These are phyloP conservation scores for Calosoma granatense DNA, from an alignment of 1,140 invertebrate species.

Conservation along the genomic window DNA sequence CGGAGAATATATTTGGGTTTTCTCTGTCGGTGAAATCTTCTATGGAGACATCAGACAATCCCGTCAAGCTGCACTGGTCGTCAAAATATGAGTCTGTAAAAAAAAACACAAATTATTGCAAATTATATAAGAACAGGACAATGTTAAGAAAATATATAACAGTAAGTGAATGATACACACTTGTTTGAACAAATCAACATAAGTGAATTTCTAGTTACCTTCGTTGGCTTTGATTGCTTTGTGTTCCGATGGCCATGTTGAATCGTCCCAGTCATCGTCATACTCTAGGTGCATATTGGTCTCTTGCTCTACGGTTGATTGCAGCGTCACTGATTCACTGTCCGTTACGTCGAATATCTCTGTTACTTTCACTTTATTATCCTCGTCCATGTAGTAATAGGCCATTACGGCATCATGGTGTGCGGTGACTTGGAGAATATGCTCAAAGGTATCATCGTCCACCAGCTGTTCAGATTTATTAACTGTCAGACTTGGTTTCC, in stretches of 20 bases:
- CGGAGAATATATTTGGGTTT: conserved; percentile 41
- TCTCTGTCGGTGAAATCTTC: conserved; percentile 36
- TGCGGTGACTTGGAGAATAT: conserved; percentile 71
- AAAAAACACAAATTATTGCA: too few species aligned
- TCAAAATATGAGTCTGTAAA: conserved; percentile 14
- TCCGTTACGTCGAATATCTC: conserved; percentile 81
- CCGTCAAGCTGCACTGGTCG: conserved; percentile 27
- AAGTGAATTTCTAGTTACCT: background rate
- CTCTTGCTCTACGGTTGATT: conserved; percentile 36
- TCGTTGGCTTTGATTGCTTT: conserved; percentile 13
- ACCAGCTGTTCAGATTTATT: conserved; percentile 35
- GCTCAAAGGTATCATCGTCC: conserved; percentile 71
- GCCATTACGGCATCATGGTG: conserved; percentile 81
- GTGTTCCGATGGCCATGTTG: conserved; percentile 24
- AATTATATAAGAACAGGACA: conserved; percentile 4
- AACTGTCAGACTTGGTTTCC: conserved; percentile 38
- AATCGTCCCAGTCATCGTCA: conserved; percentile 41
- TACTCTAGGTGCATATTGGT: conserved; percentile 39
- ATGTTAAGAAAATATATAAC: background rate
- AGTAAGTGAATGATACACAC: background rate
- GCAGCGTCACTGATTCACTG: conserved; percentile 38
- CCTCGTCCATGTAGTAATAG: conserved; percentile 81
- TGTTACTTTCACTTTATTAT: conserved; percentile 76
- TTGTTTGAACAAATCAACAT: background rate
- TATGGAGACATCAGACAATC: conserved; percentile 35